Base-by-base conservation (phyloP, 2,888 invertebrate species). In the Spilosoma lubricipeda region DNA sequence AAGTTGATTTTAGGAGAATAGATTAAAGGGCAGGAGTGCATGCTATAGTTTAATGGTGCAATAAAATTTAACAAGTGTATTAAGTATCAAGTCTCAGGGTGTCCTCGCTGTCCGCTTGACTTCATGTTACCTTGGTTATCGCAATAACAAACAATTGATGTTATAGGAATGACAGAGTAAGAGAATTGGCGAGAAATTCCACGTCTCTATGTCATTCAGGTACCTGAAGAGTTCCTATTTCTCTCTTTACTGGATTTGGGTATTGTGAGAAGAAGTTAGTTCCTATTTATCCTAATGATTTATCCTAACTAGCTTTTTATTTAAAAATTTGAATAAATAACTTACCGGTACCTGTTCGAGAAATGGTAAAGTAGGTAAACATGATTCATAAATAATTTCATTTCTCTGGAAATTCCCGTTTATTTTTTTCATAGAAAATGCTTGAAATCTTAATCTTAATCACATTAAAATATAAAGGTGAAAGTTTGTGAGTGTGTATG, bases 51-150 rank as follows among this genome's bases (percentile, higher is more conserved):
- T 90, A 88, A 91, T 85, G 77, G 82, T 71, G 86, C 80, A 85
- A 85, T 91, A 87, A 91, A 90, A 86, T 83, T 86, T 82, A 80
- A 87, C 85, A 83, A 86, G 87, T 87, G 69, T 85, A 86, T 85
- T 83, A 79, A 79, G 79, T 82, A 82, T 79, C 77, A 85, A 84
- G 87, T 83, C 83, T 80, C 82, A 80, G 78, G 79, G 74, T 33
- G 68, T 70, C 76, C 74, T 68, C 65, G 52, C 68, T 68, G 67
- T 56, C 67, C 68, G 72, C 39, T 76, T 68, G 74, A 69, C 74
- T 66, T 74, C 73, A 71, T 42, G 45, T 77, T 75, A 77, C 71
- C 70, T 67, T 66, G 36, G n/a, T 2, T 20, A 56, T 23, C 33
- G 20, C 30, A 30, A 18, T 9, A 30, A 20, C 67, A 67, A 18